Percentiles rank a stretch among this genome's conserved stretches.
Evolutionary conservation across 92 coral and sea anemone genomes (phyloP).

Genomic region (Porites evermanni): DNA sequence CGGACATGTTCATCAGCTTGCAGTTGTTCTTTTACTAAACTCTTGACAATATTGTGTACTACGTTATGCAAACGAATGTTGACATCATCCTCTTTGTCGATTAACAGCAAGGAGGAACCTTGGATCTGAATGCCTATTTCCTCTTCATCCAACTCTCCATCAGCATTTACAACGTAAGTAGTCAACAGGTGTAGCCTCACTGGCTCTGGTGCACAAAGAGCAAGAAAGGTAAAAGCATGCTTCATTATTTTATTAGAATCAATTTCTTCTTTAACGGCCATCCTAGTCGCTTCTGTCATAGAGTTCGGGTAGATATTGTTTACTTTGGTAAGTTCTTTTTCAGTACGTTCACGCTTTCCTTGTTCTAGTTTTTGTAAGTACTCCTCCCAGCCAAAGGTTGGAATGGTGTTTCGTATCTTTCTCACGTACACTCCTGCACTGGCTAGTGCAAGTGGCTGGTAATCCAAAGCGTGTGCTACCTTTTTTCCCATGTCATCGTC

Average conservation of each 20-base stretch:
- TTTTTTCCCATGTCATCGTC: too few species aligned
- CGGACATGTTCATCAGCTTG: neutral
- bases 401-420: too few species aligned
- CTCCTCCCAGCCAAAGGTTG: too few species aligned
- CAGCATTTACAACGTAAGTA: too few species aligned
- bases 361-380: constrained; percentile 11
- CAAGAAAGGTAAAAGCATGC: constrained; percentile 40
- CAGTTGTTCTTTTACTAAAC: neutral
- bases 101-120: constrained; percentile 3
- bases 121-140: too few species aligned
- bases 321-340: constrained; percentile 12
- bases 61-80: too few species aligned
- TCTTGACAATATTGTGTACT: neutral
- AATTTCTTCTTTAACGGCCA: constrained; percentile 47
- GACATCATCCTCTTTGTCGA: constrained; percentile 2
- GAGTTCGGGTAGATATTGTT: constrained; percentile 17
- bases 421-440: too few species aligned
- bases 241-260: constrained; percentile 24
- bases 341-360: constrained; percentile 49
- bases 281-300: constrained; percentile 51
- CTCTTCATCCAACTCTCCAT: too few species aligned
- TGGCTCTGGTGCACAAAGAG: constrained; percentile 38
- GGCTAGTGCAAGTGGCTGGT: too few species aligned
- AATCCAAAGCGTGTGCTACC: too few species aligned
- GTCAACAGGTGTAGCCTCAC: too few species aligned